These are phyloP conservation scores for Eulemur rubriventer DNA, from an alignment of 2,797 vertebrate species.

Conservation along the genomic window DNA sequence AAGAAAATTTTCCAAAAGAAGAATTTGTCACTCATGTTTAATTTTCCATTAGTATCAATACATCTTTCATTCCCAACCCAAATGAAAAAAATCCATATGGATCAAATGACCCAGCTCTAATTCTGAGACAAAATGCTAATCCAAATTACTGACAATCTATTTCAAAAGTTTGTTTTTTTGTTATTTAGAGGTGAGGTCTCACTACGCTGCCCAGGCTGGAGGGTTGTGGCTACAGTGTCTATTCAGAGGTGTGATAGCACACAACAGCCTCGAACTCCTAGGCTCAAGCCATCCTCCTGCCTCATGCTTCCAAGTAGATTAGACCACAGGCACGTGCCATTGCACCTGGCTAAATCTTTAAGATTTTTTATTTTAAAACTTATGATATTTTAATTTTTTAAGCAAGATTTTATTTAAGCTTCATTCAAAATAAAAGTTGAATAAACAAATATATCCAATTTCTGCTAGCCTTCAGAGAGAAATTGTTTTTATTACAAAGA, in stretches of 20 bases:
- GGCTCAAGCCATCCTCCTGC: not conserved
- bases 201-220: too few species aligned
- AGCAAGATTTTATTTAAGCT: constrained; percentile 29
- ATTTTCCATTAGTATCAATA: not conserved
- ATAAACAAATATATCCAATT: constrained; percentile 32
- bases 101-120: constrained; percentile 15
- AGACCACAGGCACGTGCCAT: not conserved
- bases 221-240: too few species aligned
- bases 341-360: not conserved
- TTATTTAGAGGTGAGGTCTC: not conserved
- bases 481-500: constrained; percentile 47
- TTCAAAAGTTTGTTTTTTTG: not conserved
- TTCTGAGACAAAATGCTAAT: constrained; percentile 44
- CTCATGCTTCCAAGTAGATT: not conserved
- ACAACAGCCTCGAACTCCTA: not conserved
- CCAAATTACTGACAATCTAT: not conserved
- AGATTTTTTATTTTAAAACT: constrained; percentile 29
- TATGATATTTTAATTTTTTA: not conserved
- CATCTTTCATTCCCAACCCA: constrained; percentile 36
- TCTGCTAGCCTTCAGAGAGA: not conserved
- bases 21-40: constrained; percentile 11
- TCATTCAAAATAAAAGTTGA: constrained; percentile 34
- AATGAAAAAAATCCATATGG: not conserved
- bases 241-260: not conserved
- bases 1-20: constrained; percentile 8